These are phyloP conservation scores for Setophaga petechia DNA, from an alignment of 2,113 vertebrate species.

Conservation along the genomic window DNA sequence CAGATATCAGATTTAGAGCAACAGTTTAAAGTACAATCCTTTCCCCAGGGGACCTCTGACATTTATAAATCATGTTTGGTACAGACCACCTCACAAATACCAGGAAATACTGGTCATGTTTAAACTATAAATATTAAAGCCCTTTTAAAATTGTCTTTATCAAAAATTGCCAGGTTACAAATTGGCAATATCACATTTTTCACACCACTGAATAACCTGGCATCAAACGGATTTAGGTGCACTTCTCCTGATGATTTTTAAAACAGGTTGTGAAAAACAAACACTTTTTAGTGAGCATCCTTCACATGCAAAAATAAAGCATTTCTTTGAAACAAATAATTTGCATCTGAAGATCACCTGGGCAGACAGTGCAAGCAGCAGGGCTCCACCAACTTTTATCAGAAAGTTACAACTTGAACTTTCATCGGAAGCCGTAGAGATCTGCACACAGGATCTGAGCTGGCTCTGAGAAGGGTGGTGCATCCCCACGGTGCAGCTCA, in stretches of 20 bases:
- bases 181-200: constrained; percentile 34
- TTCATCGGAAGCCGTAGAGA: background rate
- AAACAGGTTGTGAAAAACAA: constrained; percentile 31
- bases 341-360: background rate
- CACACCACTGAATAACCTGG: background rate
- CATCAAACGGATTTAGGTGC: background rate
- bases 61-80: constrained; percentile 53
- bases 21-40: constrained; percentile 58
- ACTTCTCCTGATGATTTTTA: constrained; percentile 7
- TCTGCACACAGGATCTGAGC: background rate
- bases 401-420: background rate
- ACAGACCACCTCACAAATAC: constrained; percentile 33
- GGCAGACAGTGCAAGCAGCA: background rate
- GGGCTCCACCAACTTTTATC: background rate
- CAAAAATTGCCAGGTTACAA: constrained; percentile 58
- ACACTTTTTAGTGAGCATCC: background rate
- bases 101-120: constrained; percentile 73
- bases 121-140: constrained; percentile 72
- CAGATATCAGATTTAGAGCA: constrained; percentile 46
- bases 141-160: constrained; percentile 72
- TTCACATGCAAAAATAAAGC: constrained; percentile 18
- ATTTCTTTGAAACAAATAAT: background rate
- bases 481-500: background rate
- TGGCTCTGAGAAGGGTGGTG: background rate
- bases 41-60: constrained; percentile 49